These are phyloP conservation scores for Dexiosoma caninum DNA, from an alignment of 2,888 invertebrate genomes.

Conservation along the genomic window DNA sequence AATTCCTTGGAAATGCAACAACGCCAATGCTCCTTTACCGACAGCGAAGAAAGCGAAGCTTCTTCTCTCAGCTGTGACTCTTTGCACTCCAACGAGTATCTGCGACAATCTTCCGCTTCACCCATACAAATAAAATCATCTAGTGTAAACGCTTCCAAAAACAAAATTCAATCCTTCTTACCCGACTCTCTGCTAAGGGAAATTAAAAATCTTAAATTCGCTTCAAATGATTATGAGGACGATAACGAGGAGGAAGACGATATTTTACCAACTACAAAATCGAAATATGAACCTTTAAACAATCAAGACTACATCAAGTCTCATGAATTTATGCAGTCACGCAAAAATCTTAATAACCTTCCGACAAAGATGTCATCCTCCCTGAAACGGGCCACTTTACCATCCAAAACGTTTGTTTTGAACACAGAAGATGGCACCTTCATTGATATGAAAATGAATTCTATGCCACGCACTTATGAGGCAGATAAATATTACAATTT, in stretches of 20 bases:
- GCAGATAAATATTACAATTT: constrained; percentile 90
- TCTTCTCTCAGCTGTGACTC: constrained; percentile 91
- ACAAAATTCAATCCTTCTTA: constrained; percentile 78
- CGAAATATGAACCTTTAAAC: neutral
- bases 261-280: constrained; percentile 9
- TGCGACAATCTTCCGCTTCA: constrained; percentile 72
- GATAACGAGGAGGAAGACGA: constrained; percentile 62
- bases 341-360: constrained; percentile 48
- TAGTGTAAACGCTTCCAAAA: constrained; percentile 24
- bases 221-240: constrained; percentile 65
- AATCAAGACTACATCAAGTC: constrained; percentile 55
- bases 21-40: constrained; percentile 79
- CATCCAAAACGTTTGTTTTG: constrained; percentile 67
- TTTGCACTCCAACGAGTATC: constrained; percentile 85
- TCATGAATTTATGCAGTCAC: constrained; percentile 59
- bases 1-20: constrained; percentile 45
- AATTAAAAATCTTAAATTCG: constrained; percentile 81
- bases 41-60: constrained; percentile 83
- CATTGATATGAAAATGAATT: constrained; percentile 71
- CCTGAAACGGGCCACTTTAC: constrained; percentile 63
- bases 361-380: constrained; percentile 13
- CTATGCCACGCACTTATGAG: constrained; percentile 80
- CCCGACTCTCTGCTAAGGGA: constrained; percentile 84
- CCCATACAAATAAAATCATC: constrained; percentile 74
- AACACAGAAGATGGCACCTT: constrained; percentile 67